Percentiles rank a stretch among this genome's conserved stretches.
Conservation (phyloP, 2,797 vertebrate species). For the Ctenopoma multispine region DNA sequence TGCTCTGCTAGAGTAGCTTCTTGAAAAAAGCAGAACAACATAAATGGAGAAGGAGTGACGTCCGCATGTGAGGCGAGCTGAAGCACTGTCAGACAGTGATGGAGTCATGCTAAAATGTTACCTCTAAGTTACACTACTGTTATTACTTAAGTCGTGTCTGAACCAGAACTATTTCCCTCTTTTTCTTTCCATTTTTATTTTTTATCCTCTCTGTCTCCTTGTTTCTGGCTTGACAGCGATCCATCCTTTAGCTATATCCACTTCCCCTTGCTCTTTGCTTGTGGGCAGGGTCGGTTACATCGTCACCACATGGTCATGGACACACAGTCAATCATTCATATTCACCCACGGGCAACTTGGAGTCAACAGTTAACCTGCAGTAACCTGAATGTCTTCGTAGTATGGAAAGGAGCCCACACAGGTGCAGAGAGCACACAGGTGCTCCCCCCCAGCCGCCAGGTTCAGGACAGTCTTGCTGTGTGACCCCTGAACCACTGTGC, state of each 20-base stretch:
- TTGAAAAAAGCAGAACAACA: constrained; percentile 8
- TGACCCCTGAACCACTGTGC: too few species aligned
- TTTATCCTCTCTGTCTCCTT: constrained; percentile 6
- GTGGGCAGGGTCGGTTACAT: not conserved
- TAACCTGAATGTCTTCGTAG: too few species aligned
- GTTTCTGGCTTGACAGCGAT: not conserved
- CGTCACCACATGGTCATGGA: too few species aligned
- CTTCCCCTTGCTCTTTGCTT: not conserved
- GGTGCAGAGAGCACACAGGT: too few species aligned
- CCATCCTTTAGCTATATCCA: not conserved
- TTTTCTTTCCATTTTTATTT: not conserved
- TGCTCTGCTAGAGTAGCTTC: not conserved
- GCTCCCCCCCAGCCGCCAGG: too few species aligned
- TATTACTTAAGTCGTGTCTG: constrained; percentile 33
- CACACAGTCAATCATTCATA: not conserved
- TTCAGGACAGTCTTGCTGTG: too few species aligned
- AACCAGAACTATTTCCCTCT: constrained; percentile 8
- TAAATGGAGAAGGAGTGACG: constrained; percentile 11
- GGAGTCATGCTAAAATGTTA: constrained; percentile 45
- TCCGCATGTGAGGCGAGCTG: constrained; percentile 15
- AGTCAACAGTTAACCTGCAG: too few species aligned
- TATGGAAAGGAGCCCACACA: too few species aligned
- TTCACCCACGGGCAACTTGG: too few species aligned
- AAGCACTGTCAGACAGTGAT: constrained; percentile 25
- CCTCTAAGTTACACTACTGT: constrained; percentile 58